Evolutionary conservation across 2,113 vertebrate species (phyloP).

Genomic region (Pantherophis guttatus): DNA sequence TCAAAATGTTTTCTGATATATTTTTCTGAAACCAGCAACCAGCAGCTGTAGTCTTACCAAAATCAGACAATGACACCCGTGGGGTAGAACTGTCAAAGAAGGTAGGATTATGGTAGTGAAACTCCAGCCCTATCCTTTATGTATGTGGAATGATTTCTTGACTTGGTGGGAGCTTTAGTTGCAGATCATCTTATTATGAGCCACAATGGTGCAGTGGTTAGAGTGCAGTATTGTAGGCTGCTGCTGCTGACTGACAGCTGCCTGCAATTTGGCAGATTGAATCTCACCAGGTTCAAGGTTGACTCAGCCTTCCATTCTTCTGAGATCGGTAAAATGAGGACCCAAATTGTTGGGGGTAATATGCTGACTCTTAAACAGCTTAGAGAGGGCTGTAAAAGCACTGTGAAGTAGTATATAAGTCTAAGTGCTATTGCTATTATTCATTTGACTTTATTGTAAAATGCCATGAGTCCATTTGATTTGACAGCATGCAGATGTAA

Average conservation of each 20-base stretch:
- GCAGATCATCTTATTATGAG: not conserved
- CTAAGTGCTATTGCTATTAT: not conserved
- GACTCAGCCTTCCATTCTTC: no score
- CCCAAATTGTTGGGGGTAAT: no score
- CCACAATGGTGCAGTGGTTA: no score
- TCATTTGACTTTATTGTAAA: not conserved
- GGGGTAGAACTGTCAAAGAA: not conserved
- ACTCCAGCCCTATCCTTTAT: not conserved
- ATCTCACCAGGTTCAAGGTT: no score
- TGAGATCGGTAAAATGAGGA: no score
- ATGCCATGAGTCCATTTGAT: not conserved
- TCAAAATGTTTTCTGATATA: not conserved
- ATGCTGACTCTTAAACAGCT: no score
- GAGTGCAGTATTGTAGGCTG: no score
- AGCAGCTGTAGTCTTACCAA: not conserved
- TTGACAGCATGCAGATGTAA: not conserved
- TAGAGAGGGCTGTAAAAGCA: no score
- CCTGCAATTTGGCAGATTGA: no score
- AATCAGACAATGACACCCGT: not conserved
- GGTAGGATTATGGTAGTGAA: not conserved
- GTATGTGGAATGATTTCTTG: not conserved
- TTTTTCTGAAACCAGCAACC: not conserved
- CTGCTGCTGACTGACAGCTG: no score
- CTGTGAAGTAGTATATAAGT: no score
- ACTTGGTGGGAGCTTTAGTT: not conserved